Conservation (phyloP, 2,888 invertebrate genomes). For the Autographa pulchrina region DNA sequence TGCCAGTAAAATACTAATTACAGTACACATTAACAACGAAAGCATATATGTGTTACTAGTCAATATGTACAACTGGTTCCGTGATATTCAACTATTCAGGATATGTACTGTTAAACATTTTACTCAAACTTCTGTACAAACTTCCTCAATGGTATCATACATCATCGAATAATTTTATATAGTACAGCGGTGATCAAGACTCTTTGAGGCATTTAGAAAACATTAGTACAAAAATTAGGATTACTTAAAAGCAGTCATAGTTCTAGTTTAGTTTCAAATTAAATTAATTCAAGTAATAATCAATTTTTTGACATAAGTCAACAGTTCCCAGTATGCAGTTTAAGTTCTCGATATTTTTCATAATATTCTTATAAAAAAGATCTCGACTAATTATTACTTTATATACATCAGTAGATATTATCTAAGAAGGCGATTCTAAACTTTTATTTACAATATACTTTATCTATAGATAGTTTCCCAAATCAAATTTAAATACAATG, state of each 20-base stretch:
- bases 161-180: constrained; percentile 17
- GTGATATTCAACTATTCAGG: constrained; percentile 64
- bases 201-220: constrained; percentile 44
- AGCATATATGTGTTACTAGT: constrained; percentile 69
- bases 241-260: constrained; percentile 47
- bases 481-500: constrained; percentile 51
- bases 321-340: constrained; percentile 52
- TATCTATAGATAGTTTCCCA: constrained; percentile 60
- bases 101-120: constrained; percentile 54
- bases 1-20: constrained; percentile 74
- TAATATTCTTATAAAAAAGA: constrained; percentile 63
- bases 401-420: constrained; percentile 75
- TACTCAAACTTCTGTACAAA: constrained; percentile 38
- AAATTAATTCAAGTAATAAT: constrained; percentile 36
- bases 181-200: constrained; percentile 37
- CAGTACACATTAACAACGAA: constrained; percentile 78
- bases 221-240: constrained; percentile 50
- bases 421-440: constrained; percentile 86
- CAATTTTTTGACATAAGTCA: constrained; percentile 46
- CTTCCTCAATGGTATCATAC: constrained; percentile 21
- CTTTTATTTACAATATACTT: constrained; percentile 72
- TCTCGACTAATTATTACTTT: constrained; percentile 67
- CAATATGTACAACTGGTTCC: constrained; percentile 73
- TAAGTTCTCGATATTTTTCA: constrained; percentile 49
- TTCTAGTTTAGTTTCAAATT: constrained; percentile 33